Evolutionary conservation across 2,113 vertebrate species (phyloP).

Genomic region (Cichladusa arquata): DNA sequence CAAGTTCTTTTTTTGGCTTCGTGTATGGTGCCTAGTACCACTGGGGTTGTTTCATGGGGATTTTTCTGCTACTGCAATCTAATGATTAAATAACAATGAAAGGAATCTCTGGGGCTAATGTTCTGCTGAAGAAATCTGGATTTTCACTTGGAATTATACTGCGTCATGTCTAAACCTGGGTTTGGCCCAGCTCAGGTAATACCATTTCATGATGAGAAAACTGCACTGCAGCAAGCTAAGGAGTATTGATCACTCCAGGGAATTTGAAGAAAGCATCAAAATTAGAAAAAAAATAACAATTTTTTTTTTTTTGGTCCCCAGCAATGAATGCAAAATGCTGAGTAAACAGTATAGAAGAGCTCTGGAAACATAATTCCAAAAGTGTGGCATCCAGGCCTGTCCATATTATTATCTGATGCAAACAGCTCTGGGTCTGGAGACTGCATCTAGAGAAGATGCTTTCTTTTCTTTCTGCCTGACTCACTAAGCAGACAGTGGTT

Average conservation of each 20-base stretch:
- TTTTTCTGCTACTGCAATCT: constrained; percentile 6
- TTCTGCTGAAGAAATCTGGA: constrained; percentile 6
- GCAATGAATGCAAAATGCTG: neutral
- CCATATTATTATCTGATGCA: neutral
- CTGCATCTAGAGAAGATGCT: neutral
- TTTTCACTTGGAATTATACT: neutral
- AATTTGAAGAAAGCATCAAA: neutral
- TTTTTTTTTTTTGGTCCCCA: neutral
- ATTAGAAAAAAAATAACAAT: neutral
- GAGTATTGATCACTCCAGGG: neutral
- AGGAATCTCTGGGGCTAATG: neutral
- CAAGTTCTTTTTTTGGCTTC: neutral
- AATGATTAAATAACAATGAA: constrained; percentile 31
- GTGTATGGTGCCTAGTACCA: neutral
- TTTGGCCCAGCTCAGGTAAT: neutral
- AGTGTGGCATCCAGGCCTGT: neutral
- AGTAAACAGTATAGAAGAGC: neutral
- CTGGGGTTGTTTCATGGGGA: neutral
- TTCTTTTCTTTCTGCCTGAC: neutral
- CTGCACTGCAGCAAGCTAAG: neutral
- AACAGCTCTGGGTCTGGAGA: neutral
- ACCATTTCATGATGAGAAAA: neutral
- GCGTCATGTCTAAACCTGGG: neutral
- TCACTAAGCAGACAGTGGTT: neutral
- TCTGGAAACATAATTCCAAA: neutral